phyloP scores from a whole-genome alignment of 1,140 invertebrate species.

The Ceratoteleas bidentatus region DNA sequence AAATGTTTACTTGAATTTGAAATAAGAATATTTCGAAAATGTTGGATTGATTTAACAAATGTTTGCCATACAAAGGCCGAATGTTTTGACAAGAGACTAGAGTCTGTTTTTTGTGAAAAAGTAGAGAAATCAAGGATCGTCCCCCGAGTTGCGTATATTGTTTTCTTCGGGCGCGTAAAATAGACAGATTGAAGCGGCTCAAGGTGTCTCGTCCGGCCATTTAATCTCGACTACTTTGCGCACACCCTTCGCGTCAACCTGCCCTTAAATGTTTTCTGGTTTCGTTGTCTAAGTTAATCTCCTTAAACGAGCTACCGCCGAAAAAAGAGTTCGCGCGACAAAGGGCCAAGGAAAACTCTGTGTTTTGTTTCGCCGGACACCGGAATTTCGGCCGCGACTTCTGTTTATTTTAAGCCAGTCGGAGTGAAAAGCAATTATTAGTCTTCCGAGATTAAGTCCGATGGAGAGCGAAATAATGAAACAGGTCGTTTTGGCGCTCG shows the following conservation, averaged over 20 bases:
- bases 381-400: background rate
- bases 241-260: constrained; percentile 52
- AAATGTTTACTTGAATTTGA: too few relatives aligned
- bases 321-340: constrained; percentile 26
- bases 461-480: constrained; percentile 21
- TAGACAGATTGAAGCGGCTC: constrained; percentile 55
- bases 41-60: too few relatives aligned
- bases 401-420: constrained; percentile 37
- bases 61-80: too few relatives aligned
- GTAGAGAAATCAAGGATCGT: too few relatives aligned
- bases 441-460: constrained; percentile 23
- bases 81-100: too few relatives aligned
- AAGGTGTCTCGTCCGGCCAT: constrained; percentile 56
- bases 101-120: too few relatives aligned
- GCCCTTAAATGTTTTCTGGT: constrained; percentile 61
- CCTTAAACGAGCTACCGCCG: constrained; percentile 50
- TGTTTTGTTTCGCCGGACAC: background rate
- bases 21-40: too few relatives aligned
- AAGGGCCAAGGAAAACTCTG: constrained; percentile 7
- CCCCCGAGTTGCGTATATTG: too few relatives aligned
- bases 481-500: constrained; percentile 21
- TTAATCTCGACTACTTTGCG: constrained; percentile 64
- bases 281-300: constrained; percentile 59
- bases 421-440: constrained; percentile 29
- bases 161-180: constrained; percentile 46